A percentile compares a stretch with the other conserved stretches of the same genome.
Evolutionary conservation across 2,113 vertebrate species (phyloP).

Genomic region (Malaclemys terrapin): DNA sequence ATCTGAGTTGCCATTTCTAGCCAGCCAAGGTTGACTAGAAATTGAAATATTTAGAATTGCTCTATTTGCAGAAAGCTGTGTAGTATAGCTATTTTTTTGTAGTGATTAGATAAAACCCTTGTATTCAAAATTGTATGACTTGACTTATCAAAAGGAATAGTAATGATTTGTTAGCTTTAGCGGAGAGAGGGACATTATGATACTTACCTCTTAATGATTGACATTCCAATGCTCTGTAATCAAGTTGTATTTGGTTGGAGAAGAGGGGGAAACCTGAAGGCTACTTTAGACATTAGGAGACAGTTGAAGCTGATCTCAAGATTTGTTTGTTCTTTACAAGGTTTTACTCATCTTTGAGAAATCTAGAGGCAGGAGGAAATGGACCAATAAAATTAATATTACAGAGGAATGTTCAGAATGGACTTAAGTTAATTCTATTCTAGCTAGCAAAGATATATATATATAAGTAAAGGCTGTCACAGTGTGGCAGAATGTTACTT

Average conservation of each 20-base stretch:
- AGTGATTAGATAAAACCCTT: neutral
- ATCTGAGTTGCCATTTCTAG: neutral
- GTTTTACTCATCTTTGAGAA: neutral
- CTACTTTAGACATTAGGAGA: neutral
- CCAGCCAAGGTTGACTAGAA: neutral
- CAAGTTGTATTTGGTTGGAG: neutral
- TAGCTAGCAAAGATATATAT: neutral
- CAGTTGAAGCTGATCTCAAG: neutral
- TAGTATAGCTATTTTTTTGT: neutral
- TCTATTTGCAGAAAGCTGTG: slow-evolving; percentile 18
- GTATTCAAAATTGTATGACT: neutral
- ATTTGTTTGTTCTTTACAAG: neutral
- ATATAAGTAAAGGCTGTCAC: neutral
- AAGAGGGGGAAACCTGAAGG: neutral
- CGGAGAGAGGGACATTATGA: neutral
- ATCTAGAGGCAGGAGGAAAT: neutral
- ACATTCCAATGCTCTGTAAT: neutral
- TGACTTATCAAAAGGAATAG: neutral
- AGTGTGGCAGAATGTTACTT: neutral
- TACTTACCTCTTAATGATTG: neutral
- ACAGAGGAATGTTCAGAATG: neutral
- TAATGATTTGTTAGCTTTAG: neutral
- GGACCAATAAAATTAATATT: neutral
- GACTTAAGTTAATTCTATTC: neutral
- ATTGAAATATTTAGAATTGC: neutral